Base-by-base conservation (phyloP, 2,888 invertebrate genomes). In the Thalpophila matura region DNA sequence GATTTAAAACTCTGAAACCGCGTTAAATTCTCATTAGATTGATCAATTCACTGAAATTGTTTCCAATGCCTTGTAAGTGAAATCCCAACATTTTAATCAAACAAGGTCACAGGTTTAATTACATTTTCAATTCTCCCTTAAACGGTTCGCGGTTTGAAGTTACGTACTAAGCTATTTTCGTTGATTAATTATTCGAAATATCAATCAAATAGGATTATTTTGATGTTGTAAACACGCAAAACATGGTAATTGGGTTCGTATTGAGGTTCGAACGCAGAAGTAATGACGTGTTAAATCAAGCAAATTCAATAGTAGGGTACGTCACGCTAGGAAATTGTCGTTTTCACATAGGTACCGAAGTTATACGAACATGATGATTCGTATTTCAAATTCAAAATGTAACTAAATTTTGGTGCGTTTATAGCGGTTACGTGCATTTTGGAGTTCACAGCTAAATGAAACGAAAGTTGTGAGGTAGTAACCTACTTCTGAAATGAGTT, bases 1-100 rank as follows among this genome's bases (percentile, higher is more conserved):
- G 10, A 14, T 26, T 26, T 57, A 27, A 50, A 56, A 63, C 61
- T 50, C 53, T 57, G 56, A 62, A 72, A 80, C 71, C 67, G 58
- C 78, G 58, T 77, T 77, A 76, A 75, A 80, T 76, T 80, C 72
- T 79, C 74, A 82, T 84, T 80, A 81, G 76, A 79, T 73, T 69
- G 70, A 82, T 83, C 77, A 77, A 80, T 81, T 75, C 73, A 62
- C 62, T 67, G 73, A 74, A 79, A 77, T 74, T 65, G 68, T 67
- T 71, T 43, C 55, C 59, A 65, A 65, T 72, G 57, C 57, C 70
- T 74, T 79, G 79, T 77, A 79, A 82, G 70, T 76, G 74, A 77
- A 81, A 80, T 79, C 74, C 72, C 63, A 71, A 78, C 78, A 72
- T 73, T 81, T 79, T 71, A 83, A 82, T 83, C 78, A 79, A 80